phyloP scores from a whole-genome alignment of 2,797 vertebrate genomes.

The Glossophaga mutica region DNA sequence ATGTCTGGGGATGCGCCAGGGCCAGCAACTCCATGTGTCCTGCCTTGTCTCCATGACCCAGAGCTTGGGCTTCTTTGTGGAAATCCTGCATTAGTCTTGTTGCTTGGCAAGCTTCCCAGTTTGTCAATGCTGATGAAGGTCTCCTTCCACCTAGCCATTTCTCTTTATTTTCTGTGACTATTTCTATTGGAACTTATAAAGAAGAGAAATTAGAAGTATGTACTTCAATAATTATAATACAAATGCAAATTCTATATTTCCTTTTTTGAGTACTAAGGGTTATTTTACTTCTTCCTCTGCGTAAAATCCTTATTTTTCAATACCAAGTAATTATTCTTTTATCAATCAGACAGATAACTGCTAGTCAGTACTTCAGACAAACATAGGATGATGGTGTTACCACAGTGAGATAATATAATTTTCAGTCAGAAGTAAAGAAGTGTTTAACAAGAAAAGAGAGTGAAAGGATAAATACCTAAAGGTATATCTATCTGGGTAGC shows the following conservation, averaged over 20 bases:
- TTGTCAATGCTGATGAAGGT: neutral
- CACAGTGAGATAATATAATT: neutral
- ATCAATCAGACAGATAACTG: neutral
- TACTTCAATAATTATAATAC: slow-evolving; percentile 9
- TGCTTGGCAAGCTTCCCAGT: neutral
- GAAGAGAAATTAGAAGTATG: neutral
- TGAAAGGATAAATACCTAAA: neutral
- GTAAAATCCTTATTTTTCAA: neutral
- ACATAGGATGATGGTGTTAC: neutral
- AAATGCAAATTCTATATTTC: slow-evolving; percentile 15
- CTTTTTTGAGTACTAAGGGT: neutral
- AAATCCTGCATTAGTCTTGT: neutral
- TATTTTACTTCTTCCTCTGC: neutral
- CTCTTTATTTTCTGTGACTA: neutral
- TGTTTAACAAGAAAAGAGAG: neutral
- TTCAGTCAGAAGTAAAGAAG: neutral
- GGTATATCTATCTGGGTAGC: neutral
- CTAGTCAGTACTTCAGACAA: neutral
- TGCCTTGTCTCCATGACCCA: neutral
- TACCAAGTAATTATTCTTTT: neutral
- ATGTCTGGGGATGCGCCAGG: neutral
- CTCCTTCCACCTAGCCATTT: neutral
- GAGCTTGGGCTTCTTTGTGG: neutral
- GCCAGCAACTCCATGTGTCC: neutral
- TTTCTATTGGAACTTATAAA: slow-evolving; percentile 10